Conservation (phyloP, 2,888 invertebrate species). For the Leptopterna dolabrata region DNA sequence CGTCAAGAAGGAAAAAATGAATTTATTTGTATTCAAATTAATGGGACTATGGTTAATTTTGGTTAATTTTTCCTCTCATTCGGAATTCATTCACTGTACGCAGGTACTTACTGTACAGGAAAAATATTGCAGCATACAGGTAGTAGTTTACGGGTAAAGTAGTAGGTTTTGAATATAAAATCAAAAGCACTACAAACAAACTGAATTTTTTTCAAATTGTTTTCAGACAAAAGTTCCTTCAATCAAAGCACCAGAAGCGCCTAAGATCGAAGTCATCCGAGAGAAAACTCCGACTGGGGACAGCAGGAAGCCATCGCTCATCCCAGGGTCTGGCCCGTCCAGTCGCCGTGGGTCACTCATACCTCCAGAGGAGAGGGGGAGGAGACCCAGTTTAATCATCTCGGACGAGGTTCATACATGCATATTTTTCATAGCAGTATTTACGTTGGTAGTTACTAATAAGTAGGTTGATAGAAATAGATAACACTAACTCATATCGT, state of each 20-base stretch:
- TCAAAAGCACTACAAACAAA: too few species aligned
- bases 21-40: too few species aligned
- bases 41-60: too few species aligned
- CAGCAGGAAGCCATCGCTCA: conserved; percentile 80
- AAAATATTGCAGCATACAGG: too few species aligned
- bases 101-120: too few species aligned
- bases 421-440: neutral
- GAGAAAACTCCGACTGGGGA: conserved; percentile 76
- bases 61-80: too few species aligned
- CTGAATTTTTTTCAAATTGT: neutral
- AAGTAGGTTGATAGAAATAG: neutral
- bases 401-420: conserved; percentile 83
- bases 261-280: conserved; percentile 88
- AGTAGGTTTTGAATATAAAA: too few species aligned
- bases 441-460: conserved; percentile 32
- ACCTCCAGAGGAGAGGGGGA: conserved; percentile 80
- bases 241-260: conserved; percentile 78
- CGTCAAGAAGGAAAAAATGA: too few species aligned
- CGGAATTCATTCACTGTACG: too few species aligned
- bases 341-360: conserved; percentile 87
- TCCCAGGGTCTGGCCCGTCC: conserved; percentile 73
- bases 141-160: too few species aligned
- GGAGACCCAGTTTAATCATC: conserved; percentile 90
- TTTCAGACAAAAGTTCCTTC: conserved; percentile 69
- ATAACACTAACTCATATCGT: neutral